A percentile compares a stretch with the other conserved stretches of the same genome.
Conservation (phyloP, 1,140 invertebrate species). For the Zaprionus inermis region DNA sequence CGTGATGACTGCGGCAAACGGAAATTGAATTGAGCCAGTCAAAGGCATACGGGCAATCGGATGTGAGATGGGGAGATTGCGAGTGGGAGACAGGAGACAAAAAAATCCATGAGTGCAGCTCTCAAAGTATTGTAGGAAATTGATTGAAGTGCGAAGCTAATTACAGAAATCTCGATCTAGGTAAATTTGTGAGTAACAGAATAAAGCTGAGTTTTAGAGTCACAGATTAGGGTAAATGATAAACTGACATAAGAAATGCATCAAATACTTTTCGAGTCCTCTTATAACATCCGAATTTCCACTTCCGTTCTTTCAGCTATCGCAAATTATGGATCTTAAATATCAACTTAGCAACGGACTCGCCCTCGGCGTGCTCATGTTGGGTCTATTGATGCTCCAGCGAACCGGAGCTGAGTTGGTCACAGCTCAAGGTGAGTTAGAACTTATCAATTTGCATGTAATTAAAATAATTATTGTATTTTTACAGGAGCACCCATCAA, state of each 20-base stretch:
- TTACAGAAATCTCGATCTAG: background rate
- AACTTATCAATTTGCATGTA: too few species aligned
- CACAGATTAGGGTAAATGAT: too few species aligned
- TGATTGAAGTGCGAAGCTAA: conserved; percentile 6
- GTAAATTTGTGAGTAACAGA: background rate
- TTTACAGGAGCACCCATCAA: conserved; percentile 57
- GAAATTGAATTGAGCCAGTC: conserved; percentile 50
- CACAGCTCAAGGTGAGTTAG: conserved; percentile 45
- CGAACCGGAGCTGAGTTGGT: conserved; percentile 48
- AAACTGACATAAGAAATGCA: too few species aligned
- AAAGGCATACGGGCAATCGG: conserved; percentile 29
- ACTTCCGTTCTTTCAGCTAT: background rate
- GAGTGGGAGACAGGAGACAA: background rate
- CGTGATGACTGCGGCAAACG: conserved; percentile 38
- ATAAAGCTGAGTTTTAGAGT: too few species aligned
- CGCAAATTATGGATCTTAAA: conserved; percentile 46
- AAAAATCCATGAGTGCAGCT: background rate
- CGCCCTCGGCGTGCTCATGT: conserved; percentile 42
- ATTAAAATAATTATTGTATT: background rate
- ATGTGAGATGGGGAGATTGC: conserved; percentile 6
- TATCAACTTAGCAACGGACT: conserved; percentile 52
- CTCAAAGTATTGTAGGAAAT: background rate
- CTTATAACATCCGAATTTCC: too few species aligned
- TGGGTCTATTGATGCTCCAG: conserved; percentile 42
- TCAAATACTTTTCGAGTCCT: too few species aligned